Evolutionary conservation across 1,140 invertebrate genomes (phyloP).

Genomic region (Trinorchestia longiramus): DNA sequence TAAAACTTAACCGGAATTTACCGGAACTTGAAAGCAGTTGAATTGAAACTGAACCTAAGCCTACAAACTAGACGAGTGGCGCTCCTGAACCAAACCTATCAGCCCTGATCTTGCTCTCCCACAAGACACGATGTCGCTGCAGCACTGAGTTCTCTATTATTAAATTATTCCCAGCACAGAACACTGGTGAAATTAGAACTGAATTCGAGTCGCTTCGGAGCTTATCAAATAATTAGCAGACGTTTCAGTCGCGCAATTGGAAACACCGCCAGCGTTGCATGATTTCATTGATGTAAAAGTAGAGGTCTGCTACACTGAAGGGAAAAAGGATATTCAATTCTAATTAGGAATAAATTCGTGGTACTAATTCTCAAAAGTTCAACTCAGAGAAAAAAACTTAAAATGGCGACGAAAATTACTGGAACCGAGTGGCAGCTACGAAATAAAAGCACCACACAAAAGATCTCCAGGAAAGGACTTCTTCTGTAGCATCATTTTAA

Average conservation of each 20-base stretch:
- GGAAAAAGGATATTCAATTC: neutral
- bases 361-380: neutral
- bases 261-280: neutral
- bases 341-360: neutral
- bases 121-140: neutral
- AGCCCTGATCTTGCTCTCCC: neutral
- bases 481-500: no score
- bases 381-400: neutral
- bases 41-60: neutral
- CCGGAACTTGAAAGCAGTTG: neutral
- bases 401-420: neutral
- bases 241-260: neutral
- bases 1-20: neutral
- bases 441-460: neutral
- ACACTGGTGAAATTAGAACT: neutral
- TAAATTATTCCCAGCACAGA: neutral
- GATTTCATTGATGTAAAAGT: neutral
- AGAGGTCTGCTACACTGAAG: neutral
- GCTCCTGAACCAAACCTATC: neutral
- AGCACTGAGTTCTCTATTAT: neutral
- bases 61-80: no score
- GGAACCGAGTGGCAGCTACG: neutral
- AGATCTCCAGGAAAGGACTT: no score
- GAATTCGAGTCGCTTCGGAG: neutral
- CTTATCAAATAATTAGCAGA: neutral